Base-by-base conservation (phyloP, 64 coral and sea anemone genomes). In the Trachythela sp. region DNA sequence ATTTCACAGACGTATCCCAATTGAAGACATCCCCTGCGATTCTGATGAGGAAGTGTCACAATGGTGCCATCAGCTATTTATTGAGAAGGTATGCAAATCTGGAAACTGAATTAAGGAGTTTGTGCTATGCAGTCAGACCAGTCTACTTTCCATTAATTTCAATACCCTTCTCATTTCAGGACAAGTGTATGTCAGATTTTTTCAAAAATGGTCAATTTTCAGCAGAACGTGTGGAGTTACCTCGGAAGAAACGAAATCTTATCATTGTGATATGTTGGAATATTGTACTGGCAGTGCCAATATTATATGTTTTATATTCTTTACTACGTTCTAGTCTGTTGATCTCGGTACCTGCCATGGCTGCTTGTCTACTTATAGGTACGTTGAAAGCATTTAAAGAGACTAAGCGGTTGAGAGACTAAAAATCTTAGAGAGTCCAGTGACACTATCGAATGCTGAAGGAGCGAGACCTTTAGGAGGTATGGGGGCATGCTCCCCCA, bases 111-210 rank as follows among this genome's bases (percentile, higher is more conserved):
- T n/a, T 68, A 31, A 22, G n/a, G n/a, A n/a, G n/a, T n/a, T n/a
- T n/a, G n/a, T n/a, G n/a, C n/a, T n/a, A n/a, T n/a, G n/a, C n/a
- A n/a, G n/a, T n/a, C n/a, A n/a, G n/a, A n/a, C n/a, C n/a, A n/a
- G n/a, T n/a, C n/a, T n/a, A n/a, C n/a, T n/a, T n/a, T n/a, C n/a
- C n/a, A n/a, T 52, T 20, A 52, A 52, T 52, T 0, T 52, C 22
- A 52, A 11, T 20, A 11, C 49, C 22, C 49, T 52, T 86, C 86
- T 93, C 11, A 42, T 83, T 48, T 34, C 31, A 99, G 96, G 96
- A 99, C 50, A 36, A 95, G 87, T 70, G 49, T 36, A 91, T 99
- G 96, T 88, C 67, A 9, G 90, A 93, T 83, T 99, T 94, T 85
- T 4, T 95, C 40, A 87, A 91, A 59, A 88, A 99, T 51, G 91